A percentile compares a stretch with the other conserved stretches of the same genome.
Conservation (phyloP, 2,888 invertebrate species). For the Yponomeuta plumbellus region DNA sequence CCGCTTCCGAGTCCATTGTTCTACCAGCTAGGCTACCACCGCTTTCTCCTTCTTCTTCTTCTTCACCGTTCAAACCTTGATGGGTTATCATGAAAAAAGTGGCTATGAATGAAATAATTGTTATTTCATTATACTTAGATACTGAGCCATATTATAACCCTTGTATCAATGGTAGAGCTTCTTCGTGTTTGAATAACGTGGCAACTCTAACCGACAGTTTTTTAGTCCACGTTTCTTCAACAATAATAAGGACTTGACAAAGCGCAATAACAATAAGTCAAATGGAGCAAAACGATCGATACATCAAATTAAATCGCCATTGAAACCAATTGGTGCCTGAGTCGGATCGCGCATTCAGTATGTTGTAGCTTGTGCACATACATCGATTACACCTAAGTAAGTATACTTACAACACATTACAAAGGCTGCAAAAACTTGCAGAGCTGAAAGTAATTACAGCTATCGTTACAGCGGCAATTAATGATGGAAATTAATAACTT, state of each 20-base stretch:
- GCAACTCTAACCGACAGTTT: background rate
- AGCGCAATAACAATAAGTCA: slow-evolving; percentile 21
- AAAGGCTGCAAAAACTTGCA: background rate
- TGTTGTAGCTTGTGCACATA: background rate
- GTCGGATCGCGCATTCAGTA: background rate
- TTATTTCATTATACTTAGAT: no score
- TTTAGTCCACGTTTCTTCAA: background rate
- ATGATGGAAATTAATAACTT: slow-evolving; percentile 24
- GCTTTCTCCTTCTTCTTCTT: no score
- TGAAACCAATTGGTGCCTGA: slow-evolving; percentile 48
- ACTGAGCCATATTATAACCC: no score
- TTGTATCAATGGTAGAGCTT: no score
- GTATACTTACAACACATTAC: background rate
- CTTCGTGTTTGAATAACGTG: background rate
- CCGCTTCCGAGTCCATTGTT: no score
- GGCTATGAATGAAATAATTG: no score
- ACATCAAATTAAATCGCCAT: slow-evolving; percentile 55
- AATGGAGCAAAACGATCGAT: slow-evolving; percentile 36
- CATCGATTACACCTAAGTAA: background rate
- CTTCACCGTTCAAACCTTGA: no score
- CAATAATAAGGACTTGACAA: slow-evolving; percentile 16
- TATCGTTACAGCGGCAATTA: slow-evolving; percentile 24
- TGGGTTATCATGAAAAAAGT: no score
- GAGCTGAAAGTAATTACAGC: slow-evolving; percentile 5
- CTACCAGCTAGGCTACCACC: no score